phyloP scores from a whole-genome alignment of 1,140 invertebrate species.

The Drosophila baimaii region DNA sequence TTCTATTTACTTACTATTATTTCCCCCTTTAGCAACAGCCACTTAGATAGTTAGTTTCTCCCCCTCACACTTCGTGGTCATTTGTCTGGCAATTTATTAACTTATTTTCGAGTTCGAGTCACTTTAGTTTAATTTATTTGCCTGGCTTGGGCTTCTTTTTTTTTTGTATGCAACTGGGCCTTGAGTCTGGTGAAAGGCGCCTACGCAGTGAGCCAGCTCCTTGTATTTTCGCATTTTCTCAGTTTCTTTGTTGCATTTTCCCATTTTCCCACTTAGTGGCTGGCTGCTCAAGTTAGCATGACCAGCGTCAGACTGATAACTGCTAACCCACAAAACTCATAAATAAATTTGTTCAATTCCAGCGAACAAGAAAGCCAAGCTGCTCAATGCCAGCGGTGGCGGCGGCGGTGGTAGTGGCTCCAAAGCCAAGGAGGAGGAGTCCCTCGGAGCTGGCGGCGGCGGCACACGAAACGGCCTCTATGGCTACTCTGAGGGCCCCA shows the following conservation, averaged over 20 bases:
- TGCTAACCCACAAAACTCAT: slow-evolving; percentile 75
- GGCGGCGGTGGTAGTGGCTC: slow-evolving; percentile 7
- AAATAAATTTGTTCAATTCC: slow-evolving; percentile 84
- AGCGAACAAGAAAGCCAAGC: slow-evolving; percentile 85
- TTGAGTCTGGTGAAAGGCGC: slow-evolving; percentile 70
- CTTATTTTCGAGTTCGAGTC: no score
- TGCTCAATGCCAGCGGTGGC: slow-evolving; percentile 68
- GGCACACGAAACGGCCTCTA: slow-evolving; percentile 38
- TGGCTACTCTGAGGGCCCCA: slow-evolving; percentile 58
- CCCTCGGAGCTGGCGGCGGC: slow-evolving; percentile 14
- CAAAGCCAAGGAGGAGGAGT: slow-evolving; percentile 22
- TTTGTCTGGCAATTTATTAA: neutral
- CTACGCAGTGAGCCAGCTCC: slow-evolving; percentile 61
- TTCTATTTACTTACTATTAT: no score
- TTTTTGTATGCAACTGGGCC: slow-evolving; percentile 42
- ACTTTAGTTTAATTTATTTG: slow-evolving; percentile 1
- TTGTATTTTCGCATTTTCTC: slow-evolving; percentile 5
- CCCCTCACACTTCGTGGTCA: neutral
- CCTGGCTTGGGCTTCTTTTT: slow-evolving; percentile 3
- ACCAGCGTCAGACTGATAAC: slow-evolving; percentile 59
- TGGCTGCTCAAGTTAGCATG: slow-evolving; percentile 64
- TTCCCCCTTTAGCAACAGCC: neutral
- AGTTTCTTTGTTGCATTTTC: no score
- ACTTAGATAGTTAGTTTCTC: neutral
- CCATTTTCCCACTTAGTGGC: slow-evolving; percentile 4